Base-by-base conservation (phyloP, 2,797 vertebrate species). In the Gymnothorax javanicus region DNA sequence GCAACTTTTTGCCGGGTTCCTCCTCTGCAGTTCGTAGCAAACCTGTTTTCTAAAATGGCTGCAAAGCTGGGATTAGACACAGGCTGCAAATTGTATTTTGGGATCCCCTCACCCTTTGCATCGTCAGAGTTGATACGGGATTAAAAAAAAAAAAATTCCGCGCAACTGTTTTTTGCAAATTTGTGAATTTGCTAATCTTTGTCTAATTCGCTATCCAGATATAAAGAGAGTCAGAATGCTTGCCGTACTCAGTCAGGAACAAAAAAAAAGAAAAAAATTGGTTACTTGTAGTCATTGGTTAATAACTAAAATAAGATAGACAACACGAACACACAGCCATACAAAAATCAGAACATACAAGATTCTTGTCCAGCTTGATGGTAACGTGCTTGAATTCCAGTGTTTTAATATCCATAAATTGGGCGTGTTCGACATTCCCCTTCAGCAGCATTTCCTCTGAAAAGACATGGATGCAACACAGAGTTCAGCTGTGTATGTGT, bases 371-470 rank as follows among this genome's bases (percentile, higher is more conserved):
- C 13, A 86, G 89, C 67, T 88, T 92, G 85, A 92, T 90, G 12
- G 33, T 81, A 62, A 89, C 87, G 0, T 56, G 0, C 75, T 89
- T 89, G 27, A 11, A 27, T 86, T 75, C 8, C 0, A 0, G n/a
- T 0, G 0, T 6, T 0, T 83, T 0, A 20, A 59, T 3, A 57
- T 85, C 64, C 84, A 91, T 84, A 83, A 93, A 92, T 50, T 50
- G 25, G 59, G 90, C 91, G 2, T 73, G 62, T 69, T 91, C 90
- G 5, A 82, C 69, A 0, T 89, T 15, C 25, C 43, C 69, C 23
- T 73, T 84, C 83, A 93, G 85, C 50, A 92, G 85, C 17, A 69
- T 12, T 1, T 89, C 75, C 88, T 83, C 92, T 93, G 88, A 77
- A 86, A 83, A 56, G 67, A 43, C 43, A 84, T 82, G 86, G 6